These are phyloP conservation scores for Hydroisotoma schaefferi DNA, from an alignment of 2,888 invertebrate species.

Conservation along the genomic window DNA sequence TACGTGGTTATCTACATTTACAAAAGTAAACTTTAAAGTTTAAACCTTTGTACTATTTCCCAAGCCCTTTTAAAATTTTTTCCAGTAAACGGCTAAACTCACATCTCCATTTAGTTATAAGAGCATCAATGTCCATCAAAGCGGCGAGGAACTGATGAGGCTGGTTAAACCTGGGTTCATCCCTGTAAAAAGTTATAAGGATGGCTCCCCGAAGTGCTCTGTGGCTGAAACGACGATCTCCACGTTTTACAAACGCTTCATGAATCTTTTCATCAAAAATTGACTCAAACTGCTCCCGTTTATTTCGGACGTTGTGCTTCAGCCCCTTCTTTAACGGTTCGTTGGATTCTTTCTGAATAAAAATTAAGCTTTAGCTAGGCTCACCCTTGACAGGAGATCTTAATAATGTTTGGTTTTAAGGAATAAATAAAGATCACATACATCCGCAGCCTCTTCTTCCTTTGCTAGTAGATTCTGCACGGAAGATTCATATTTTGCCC, in stretches of 20 bases:
- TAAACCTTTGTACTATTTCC: background rate
- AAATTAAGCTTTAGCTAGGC: too few relatives aligned
- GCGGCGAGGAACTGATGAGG: conserved; percentile 91
- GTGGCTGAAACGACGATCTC: conserved; percentile 84
- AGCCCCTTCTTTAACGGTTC: conserved; percentile 64
- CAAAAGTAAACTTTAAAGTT: background rate
- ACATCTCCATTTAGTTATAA: conserved; percentile 99
- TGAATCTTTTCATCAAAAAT: conserved; percentile 83
- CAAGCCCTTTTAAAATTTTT: background rate
- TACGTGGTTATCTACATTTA: conserved; percentile 84
- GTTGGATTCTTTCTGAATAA: conserved; percentile 59
- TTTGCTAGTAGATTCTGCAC: conserved; percentile 69
- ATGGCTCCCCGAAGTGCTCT: conserved; percentile 93
- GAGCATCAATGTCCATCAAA: conserved; percentile 96
- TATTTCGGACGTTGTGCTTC: conserved; percentile 70
- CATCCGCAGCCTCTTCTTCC: conserved; percentile 64
- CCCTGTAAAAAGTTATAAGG: conserved; percentile 95
- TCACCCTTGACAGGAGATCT: background rate
- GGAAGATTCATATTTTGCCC: conserved; percentile 79
- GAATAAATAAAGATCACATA: conserved; percentile 49
- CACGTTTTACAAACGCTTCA: conserved; percentile 75
- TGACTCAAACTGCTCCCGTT: conserved; percentile 79
- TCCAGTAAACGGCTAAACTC: conserved; percentile 53
- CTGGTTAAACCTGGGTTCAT: conserved; percentile 95
- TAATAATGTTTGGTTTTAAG: background rate